A percentile compares a stretch with the other conserved stretches of the same genome.
These are phyloP conservation scores for Drosophila mettleri DNA, from an alignment of 2,888 invertebrate genomes.

Conservation along the genomic window DNA sequence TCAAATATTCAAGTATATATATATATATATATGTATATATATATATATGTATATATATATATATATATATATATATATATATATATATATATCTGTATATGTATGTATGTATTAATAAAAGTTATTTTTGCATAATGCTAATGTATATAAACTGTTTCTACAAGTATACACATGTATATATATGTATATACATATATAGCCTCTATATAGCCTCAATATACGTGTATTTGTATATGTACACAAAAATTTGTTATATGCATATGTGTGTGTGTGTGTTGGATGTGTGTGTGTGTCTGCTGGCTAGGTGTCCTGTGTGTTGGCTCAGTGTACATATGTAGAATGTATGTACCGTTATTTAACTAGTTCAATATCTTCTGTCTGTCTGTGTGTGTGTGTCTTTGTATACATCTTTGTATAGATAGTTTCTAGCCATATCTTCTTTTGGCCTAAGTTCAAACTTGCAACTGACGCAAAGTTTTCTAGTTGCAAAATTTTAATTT, in stretches of 20 bases:
- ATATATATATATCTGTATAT: constrained; percentile 9
- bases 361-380: constrained; percentile 32
- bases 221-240: constrained; percentile 47
- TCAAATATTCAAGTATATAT: constrained; percentile 53
- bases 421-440: constrained; percentile 23
- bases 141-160: constrained; percentile 68
- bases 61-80: constrained; percentile 55
- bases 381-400: constrained; percentile 25
- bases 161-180: constrained; percentile 54
- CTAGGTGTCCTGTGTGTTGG: constrained; percentile 28
- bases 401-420: constrained; percentile 22
- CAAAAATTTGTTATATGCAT: constrained; percentile 28
- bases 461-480: constrained; percentile 27
- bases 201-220: constrained; percentile 48
- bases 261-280: constrained; percentile 14
- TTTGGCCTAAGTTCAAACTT: constrained; percentile 46
- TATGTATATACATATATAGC: constrained; percentile 40
- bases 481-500: constrained; percentile 28
- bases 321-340: constrained; percentile 74
- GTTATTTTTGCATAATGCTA: constrained; percentile 55
- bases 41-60: constrained; percentile 35
- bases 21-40: constrained; percentile 31
- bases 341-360: constrained; percentile 67
- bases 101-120: constrained; percentile 57
- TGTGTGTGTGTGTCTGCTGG: constrained; percentile 30